Evolutionary conservation across 1,140 invertebrate genomes (phyloP), one percentile per base, ranked within the genome.

Genomic region (Potamilus streckersoni): DNA sequence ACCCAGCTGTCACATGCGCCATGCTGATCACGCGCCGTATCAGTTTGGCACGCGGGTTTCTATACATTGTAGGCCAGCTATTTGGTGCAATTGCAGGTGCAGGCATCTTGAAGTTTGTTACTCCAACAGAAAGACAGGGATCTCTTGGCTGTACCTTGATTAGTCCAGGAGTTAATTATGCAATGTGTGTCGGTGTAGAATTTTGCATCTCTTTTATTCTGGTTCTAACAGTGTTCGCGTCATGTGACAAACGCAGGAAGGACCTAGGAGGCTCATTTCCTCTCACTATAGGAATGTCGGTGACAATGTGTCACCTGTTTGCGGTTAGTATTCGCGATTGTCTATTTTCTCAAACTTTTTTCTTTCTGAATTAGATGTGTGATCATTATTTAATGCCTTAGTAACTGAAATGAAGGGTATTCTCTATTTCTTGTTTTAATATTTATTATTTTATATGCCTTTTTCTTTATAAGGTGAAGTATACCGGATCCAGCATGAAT

Each of bases 401-500:
- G 11, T 4, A 49, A 8, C 6, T 8, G 4, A 49, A 49, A 6
- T 6, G 38, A 49, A 11, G 2, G 38, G 6, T 11, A 49, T 49
- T 11, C 6, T 49, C 2, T 49, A 49, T 49, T 49, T 49, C 38
- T 11, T 49, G 38, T 49, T 49, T 49, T 4, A 4, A 0, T 49
- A 49, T 49, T 6, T 49, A 49, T 11, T 49, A 8, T 11, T 49
- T 49, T 49, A 49, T 69, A 15, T 15, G 49, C 69, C 70, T 66
- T 69, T 23, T 69, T 69, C 11, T 76, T 77, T 17, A 31, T 31
- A 79, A 87, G 85, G 79, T 86, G 17, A 77, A 82, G 20, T 83
- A 82, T 66, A 85, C 85, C 11, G 86, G 86, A 5, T 81, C 84
- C 27, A 83, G 86, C 71, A 86, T 87, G 85, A 87, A 87, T 58